Conservation (phyloP, 2,113 vertebrate species). For the Hyaena hyaena region DNA sequence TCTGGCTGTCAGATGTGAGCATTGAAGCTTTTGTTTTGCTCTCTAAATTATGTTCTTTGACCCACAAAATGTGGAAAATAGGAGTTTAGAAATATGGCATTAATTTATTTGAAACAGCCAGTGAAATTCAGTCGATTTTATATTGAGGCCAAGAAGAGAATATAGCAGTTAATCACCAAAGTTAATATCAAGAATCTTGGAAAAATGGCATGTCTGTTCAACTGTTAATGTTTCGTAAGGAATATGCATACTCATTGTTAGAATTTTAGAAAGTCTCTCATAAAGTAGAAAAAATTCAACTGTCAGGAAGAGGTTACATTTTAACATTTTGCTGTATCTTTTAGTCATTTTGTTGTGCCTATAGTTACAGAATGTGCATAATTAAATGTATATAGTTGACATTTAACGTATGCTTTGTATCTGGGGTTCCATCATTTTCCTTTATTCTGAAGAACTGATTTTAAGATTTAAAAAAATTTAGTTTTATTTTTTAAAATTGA, state of each 20-base stretch:
- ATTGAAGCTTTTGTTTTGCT: conserved; percentile 22
- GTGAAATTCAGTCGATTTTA: conserved; percentile 57
- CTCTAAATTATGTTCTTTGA: conserved; percentile 18
- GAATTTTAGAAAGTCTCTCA: conserved; percentile 15
- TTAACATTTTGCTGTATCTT: conserved; percentile 52
- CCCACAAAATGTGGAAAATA: conserved; percentile 35
- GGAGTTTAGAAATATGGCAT: conserved; percentile 15
- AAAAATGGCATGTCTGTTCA: neutral
- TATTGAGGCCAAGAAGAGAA: neutral
- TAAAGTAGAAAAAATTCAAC: conserved; percentile 41
- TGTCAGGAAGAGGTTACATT: neutral
- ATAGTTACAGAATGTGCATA: neutral
- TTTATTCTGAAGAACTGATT: conserved; percentile 31
- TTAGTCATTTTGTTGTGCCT: conserved; percentile 25
- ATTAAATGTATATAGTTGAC: neutral
- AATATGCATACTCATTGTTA: neutral
- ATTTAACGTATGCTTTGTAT: conserved; percentile 11
- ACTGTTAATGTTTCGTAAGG: conserved; percentile 39
- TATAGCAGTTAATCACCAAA: conserved; percentile 42
- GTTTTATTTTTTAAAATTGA: conserved; percentile 2
- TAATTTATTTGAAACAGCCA: conserved; percentile 23
- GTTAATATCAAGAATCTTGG: conserved; percentile 51
- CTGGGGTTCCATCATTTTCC: neutral
- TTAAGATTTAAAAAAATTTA: conserved; percentile 2
- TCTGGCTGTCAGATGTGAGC: conserved; percentile 33